Conservation (phyloP, 1,140 invertebrate genomes). For the Drosophila funebris region DNA sequence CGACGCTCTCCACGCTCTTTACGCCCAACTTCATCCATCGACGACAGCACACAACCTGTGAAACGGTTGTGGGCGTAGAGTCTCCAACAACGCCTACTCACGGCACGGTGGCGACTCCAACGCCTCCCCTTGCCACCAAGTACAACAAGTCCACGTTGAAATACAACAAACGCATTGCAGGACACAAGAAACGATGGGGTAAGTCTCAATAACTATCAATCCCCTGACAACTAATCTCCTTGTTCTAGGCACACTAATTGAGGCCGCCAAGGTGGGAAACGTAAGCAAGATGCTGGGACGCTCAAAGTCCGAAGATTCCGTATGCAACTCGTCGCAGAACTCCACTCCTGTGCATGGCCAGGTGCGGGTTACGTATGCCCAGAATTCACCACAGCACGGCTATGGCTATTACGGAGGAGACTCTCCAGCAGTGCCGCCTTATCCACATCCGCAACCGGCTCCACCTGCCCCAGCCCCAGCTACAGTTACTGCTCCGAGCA, state of each 20-base stretch:
- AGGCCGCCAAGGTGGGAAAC: conserved; percentile 91
- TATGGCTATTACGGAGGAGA: conserved; percentile 50
- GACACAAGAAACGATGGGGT: conserved; percentile 89
- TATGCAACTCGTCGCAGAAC: conserved; percentile 87
- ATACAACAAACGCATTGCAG: conserved; percentile 86
- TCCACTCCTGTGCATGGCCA: conserved; percentile 73
- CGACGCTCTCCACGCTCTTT: conserved; percentile 76
- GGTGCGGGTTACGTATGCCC: conserved; percentile 72
- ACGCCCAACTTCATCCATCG: conserved; percentile 84
- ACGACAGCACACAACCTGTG: conserved; percentile 57
- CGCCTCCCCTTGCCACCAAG: conserved; percentile 41
- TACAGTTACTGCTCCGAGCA: not conserved
- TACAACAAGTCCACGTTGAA: conserved; percentile 83
- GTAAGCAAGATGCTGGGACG: conserved; percentile 90
- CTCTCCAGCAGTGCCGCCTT: not conserved
- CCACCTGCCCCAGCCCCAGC: conserved; percentile 3
- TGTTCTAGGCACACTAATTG: conserved; percentile 88
- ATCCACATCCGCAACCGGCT: not conserved
- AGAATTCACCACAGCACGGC: conserved; percentile 61
- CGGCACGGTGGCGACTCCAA: conserved; percentile 7
- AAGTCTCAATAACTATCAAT: not conserved
- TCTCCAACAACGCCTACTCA: conserved; percentile 60
- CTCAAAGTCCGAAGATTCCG: conserved; percentile 91
- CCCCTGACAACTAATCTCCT: not conserved
- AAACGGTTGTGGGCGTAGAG: conserved; percentile 40